Evolutionary conservation across 2,113 vertebrate genomes (phyloP).

Genomic region (Solea solea): DNA sequence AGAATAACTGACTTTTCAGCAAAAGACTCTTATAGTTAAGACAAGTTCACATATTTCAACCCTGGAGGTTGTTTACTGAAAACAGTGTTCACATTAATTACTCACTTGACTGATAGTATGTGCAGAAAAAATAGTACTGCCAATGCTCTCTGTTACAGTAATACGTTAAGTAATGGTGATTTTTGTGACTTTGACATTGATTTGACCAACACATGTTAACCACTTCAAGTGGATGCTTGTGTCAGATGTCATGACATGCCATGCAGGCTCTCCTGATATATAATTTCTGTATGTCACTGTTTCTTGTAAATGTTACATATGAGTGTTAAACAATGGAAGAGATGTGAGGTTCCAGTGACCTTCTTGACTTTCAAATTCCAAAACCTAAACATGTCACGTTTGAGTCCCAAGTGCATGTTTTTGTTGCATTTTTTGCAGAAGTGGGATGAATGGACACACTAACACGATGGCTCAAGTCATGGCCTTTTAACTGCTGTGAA

Average conservation of each 20-base stretch:
- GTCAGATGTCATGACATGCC: background rate
- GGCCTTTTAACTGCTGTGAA: no score
- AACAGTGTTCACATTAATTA: conserved; percentile 54
- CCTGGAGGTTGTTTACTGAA: background rate
- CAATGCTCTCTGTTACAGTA: background rate
- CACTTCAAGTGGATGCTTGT: background rate
- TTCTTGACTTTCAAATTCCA: no score
- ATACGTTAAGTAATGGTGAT: background rate
- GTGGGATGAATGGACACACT: no score
- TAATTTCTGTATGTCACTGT: no score
- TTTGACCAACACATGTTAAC: background rate
- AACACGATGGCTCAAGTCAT: no score
- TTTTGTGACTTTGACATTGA: background rate
- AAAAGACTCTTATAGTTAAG: conserved; percentile 21
- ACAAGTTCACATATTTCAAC: background rate
- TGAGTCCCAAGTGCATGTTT: no score
- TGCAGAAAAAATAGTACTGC: background rate
- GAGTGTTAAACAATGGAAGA: no score
- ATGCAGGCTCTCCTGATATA: background rate
- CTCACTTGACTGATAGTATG: no score
- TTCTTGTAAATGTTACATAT: no score
- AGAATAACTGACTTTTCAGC: conserved; percentile 19
- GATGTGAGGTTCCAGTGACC: no score
- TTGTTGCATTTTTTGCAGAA: no score
- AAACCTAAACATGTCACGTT: no score